Evolutionary conservation across 1,140 invertebrate species (phyloP).

Genomic region (Anastatus disparis): DNA sequence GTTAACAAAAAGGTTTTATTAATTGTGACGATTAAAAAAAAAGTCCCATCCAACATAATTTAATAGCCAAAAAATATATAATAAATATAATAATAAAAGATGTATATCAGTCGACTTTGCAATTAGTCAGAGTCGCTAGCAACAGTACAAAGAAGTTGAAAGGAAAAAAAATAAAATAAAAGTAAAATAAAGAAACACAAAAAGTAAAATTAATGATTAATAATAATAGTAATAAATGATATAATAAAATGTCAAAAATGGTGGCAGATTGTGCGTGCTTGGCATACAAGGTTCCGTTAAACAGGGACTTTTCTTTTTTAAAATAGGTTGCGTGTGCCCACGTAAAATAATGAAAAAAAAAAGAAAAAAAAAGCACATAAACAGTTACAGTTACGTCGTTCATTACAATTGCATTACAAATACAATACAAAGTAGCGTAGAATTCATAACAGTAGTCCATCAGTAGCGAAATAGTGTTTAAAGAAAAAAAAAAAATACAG

Average conservation of each 20-base stretch:
- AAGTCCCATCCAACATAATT: no score
- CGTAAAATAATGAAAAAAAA: no score
- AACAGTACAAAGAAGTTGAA: neutral
- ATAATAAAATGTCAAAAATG: constrained; percentile 5
- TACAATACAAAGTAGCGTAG: constrained; percentile 64
- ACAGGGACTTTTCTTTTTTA: constrained; percentile 35
- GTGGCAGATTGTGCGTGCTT: constrained; percentile 40
- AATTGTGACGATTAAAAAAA: no score
- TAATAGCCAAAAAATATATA: no score
- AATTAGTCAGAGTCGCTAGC: constrained; percentile 14
- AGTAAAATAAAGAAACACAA: neutral
- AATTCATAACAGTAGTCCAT: constrained; percentile 62
- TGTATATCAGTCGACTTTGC: constrained; percentile 20
- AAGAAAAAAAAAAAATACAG: constrained; percentile 41
- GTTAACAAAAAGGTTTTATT: no score
- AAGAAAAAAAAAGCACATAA: no score
- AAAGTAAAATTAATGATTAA: no score
- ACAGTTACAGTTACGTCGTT: constrained; percentile 54
- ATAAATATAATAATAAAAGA: no score
- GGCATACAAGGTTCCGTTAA: constrained; percentile 43
- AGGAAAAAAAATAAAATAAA: no score
- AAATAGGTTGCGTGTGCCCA: constrained; percentile 55
- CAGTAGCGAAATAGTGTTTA: constrained; percentile 64
- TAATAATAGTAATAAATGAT: no score
- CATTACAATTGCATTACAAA: constrained; percentile 55